These are phyloP conservation scores for Leuciscus idus DNA, from an alignment of 2,113 vertebrate species.

Conservation along the genomic window DNA sequence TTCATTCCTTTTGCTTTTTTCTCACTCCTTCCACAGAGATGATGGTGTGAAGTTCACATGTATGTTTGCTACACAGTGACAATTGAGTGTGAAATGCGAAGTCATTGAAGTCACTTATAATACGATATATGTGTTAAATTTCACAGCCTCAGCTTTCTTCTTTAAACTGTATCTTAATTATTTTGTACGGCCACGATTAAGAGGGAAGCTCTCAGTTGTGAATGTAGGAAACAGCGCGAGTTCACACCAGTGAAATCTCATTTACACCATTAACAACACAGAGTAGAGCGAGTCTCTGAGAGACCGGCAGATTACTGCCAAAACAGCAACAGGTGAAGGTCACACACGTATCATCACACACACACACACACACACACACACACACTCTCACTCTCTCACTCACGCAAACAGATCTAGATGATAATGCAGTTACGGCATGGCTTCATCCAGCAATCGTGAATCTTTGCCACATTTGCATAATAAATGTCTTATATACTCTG, in stretches of 20 bases:
- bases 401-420: neutral
- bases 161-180: neutral
- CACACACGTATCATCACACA: neutral
- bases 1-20: neutral
- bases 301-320: slow-evolving; percentile 18
- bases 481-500: neutral
- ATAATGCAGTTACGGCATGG: neutral
- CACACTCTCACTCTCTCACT: no score
- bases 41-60: slow-evolving; percentile 1
- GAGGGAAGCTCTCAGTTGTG: neutral
- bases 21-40: neutral
- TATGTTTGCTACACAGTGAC: neutral
- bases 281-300: neutral
- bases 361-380: neutral
- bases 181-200: neutral
- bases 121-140: neutral
- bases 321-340: neutral
- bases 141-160: neutral
- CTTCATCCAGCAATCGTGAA: neutral
- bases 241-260: slow-evolving; percentile 16
- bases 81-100: neutral
- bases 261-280: slow-evolving; percentile 23
- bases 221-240: slow-evolving; percentile 10
- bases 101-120: neutral
- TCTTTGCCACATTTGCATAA: neutral